Evolutionary conservation across 2,888 invertebrate genomes (phyloP).

Genomic region (Pterostichus niger): DNA sequence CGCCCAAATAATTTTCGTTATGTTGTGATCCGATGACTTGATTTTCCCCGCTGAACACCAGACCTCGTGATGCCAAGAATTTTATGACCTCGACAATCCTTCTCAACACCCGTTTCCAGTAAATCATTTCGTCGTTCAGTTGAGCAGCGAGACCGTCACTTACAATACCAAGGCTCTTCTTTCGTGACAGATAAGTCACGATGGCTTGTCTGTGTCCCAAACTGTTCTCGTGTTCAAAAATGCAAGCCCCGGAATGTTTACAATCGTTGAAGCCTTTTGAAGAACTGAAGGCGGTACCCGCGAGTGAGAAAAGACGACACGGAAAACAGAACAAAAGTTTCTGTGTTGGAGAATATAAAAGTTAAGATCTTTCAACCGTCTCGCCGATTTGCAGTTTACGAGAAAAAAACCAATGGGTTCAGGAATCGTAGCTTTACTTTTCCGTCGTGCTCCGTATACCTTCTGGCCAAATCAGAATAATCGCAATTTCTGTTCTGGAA

Average conservation of each 20-base stretch:
- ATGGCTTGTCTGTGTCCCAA: constrained; percentile 43
- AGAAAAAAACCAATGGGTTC: constrained; percentile 7
- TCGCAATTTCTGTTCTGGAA: not conserved
- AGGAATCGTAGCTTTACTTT: constrained; percentile 8
- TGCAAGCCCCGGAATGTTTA: constrained; percentile 15
- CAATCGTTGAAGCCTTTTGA: constrained; percentile 59
- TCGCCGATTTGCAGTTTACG: constrained; percentile 10
- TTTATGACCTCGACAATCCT: constrained; percentile 52
- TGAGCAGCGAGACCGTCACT: constrained; percentile 23
- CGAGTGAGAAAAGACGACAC: constrained; percentile 12
- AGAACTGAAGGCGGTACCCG: constrained; percentile 4
- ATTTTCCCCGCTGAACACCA: constrained; percentile 25
- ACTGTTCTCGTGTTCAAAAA: constrained; percentile 55
- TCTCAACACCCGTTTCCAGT: constrained; percentile 56
- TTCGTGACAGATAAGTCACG: constrained; percentile 35
- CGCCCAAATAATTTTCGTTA: constrained; percentile 60
- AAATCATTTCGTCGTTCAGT: constrained; percentile 42
- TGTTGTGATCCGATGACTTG: constrained; percentile 47
- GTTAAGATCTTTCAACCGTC: constrained; percentile 10
- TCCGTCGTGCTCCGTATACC: constrained; percentile 1
- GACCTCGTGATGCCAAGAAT: constrained; percentile 46
- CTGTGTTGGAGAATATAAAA: constrained; percentile 31
- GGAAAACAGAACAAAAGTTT: constrained; percentile 13
- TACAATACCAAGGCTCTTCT: constrained; percentile 27
- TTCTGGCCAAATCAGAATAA: constrained; percentile 8